These are phyloP conservation scores for Peromyscus nudipes DNA, from an alignment of 2,797 vertebrate species.

Conservation along the genomic window DNA sequence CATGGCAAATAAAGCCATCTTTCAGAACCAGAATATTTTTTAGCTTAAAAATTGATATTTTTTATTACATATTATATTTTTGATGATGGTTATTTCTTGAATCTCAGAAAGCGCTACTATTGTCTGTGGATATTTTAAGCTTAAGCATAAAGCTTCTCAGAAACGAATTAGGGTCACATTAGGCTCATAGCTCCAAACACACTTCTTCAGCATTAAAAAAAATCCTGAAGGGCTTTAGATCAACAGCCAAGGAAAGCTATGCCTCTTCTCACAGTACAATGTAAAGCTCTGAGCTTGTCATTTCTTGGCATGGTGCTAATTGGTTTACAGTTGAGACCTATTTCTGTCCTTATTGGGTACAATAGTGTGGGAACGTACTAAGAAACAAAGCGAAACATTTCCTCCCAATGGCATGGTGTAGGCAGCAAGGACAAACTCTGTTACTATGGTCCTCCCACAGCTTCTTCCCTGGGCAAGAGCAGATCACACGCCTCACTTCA, in stretches of 20 bases:
- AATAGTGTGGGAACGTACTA: slow-evolving; percentile 31
- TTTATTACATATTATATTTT: neutral
- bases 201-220: neutral
- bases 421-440: slow-evolving; percentile 67
- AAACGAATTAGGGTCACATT: neutral
- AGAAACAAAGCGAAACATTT: slow-evolving; percentile 39
- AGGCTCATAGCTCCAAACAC: neutral
- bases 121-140: neutral
- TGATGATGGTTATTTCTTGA: neutral
- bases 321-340: neutral
- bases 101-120: neutral
- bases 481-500: slow-evolving; percentile 44
- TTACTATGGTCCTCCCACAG: neutral
- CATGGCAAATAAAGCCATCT: slow-evolving; percentile 27
- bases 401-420: neutral
- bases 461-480: slow-evolving; percentile 36
- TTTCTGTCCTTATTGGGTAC: slow-evolving; percentile 28
- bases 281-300: slow-evolving; percentile 30
- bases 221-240: neutral
- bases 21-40: slow-evolving; percentile 32
- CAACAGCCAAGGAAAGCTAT: neutral
- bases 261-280: neutral
- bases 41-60: slow-evolving; percentile 7
- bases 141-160: neutral
- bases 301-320: neutral